A percentile compares a stretch with the other conserved stretches of the same genome.
These are phyloP conservation scores for Drosophila kanapiae DNA, from an alignment of 1,140 invertebrate genomes.

Conservation along the genomic window DNA sequence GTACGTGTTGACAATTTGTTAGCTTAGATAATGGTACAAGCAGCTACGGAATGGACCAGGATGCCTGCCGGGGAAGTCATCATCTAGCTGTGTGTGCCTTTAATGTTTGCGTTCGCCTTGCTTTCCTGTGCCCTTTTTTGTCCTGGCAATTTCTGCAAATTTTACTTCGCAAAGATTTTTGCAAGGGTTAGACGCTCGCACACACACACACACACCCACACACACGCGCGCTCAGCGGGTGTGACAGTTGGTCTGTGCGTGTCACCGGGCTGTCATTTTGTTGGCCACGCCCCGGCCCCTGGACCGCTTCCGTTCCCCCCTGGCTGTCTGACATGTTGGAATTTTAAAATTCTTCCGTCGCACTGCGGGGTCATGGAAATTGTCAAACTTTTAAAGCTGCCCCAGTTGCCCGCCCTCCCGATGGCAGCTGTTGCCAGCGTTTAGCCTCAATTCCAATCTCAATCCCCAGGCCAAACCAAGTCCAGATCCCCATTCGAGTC, in stretches of 20 bases:
- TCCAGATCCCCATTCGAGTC: constrained; percentile 28
- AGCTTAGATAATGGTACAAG: constrained; percentile 79
- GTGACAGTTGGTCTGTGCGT: constrained; percentile 83
- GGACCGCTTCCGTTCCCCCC: neutral
- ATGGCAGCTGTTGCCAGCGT: constrained; percentile 68
- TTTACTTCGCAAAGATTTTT: constrained; percentile 67
- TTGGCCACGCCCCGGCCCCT: constrained; percentile 50
- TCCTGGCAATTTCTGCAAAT: constrained; percentile 71
- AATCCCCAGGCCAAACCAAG: constrained; percentile 4
- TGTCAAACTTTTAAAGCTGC: constrained; percentile 77
- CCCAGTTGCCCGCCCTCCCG: constrained; percentile 10
- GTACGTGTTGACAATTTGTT: constrained; percentile 85
- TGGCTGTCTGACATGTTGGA: constrained; percentile 60
- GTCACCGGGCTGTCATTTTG: constrained; percentile 77
- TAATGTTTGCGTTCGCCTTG: constrained; percentile 46
- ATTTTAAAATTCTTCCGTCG: constrained; percentile 79
- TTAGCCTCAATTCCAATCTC: constrained; percentile 43
- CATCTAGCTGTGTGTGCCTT: constrained; percentile 59
- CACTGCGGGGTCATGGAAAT: constrained; percentile 73
- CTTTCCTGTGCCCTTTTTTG: constrained; percentile 30
- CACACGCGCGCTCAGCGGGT: constrained; percentile 49
- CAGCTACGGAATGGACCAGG: constrained; percentile 38
- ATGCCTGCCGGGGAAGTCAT: constrained; percentile 48
- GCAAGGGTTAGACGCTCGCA: constrained; percentile 67
- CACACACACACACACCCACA: constrained; percentile 14